phyloP scores from a whole-genome alignment of 1,140 invertebrate species.

The Heterodera schachtii region DNA sequence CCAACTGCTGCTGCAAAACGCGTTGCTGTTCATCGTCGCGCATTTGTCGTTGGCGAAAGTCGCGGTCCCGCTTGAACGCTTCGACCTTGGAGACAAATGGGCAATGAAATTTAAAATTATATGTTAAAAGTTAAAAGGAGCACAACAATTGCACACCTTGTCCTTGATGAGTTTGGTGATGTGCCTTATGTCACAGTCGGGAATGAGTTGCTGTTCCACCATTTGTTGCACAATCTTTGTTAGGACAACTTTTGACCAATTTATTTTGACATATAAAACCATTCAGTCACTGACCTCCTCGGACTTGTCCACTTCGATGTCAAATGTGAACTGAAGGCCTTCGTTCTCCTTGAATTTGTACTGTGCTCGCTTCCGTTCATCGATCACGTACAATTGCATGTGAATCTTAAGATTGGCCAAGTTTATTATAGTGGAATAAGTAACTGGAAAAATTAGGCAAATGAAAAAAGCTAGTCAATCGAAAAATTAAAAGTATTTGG shows the following conservation, averaged over 20 bases:
- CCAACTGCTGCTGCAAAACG: conserved; percentile 61
- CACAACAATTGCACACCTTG: conserved; percentile 43
- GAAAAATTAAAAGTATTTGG: no score
- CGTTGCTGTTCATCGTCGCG: conserved; percentile 45
- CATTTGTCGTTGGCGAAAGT: conserved; percentile 54
- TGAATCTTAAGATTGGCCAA: conserved; percentile 69
- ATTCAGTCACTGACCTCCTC: conserved; percentile 75
- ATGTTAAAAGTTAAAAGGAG: background rate
- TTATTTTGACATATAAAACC: background rate
- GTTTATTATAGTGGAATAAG: no score
- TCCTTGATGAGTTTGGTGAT: conserved; percentile 65
- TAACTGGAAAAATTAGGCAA: no score
- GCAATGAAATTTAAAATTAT: no score
- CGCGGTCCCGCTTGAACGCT: conserved; percentile 62
- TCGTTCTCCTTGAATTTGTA: conserved; percentile 95
- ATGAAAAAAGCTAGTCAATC: no score
- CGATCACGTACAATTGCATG: conserved; percentile 87
- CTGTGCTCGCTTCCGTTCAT: conserved; percentile 91
- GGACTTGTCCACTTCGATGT: conserved; percentile 86
- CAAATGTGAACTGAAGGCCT: conserved; percentile 98
- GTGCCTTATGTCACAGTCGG: conserved; percentile 60
- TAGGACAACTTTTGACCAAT: background rate
- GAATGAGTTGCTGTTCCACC: conserved; percentile 88
- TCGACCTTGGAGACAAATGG: conserved; percentile 48
- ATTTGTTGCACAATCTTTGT: conserved; percentile 79